These are phyloP conservation scores for Lepilemur septentrionalis DNA, from an alignment of 2,797 vertebrate genomes.

Conservation along the genomic window DNA sequence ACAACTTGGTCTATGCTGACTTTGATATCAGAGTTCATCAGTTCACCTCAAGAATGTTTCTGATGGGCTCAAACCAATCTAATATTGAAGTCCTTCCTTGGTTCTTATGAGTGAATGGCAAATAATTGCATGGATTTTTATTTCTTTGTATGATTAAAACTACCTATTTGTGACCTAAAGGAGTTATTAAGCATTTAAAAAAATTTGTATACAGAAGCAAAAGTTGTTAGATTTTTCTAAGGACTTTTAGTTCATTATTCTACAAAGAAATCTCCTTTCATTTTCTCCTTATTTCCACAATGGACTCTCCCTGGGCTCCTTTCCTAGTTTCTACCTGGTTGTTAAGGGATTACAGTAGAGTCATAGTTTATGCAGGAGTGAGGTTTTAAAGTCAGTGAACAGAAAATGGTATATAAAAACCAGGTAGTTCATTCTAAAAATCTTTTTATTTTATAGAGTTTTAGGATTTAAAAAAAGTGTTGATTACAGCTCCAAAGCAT, in stretches of 20 bases:
- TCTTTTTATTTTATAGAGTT: not conserved
- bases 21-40: not conserved
- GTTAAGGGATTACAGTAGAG: not conserved
- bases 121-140: not conserved
- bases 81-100: not conserved
- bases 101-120: not conserved
- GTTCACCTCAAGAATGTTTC: not conserved
- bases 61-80: not conserved
- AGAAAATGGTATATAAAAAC: not conserved
- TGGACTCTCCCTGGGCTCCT: not conserved
- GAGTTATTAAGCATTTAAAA: not conserved
- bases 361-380: not conserved
- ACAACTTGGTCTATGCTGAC: not conserved
- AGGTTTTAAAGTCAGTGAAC: not conserved
- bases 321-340: not conserved
- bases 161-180: not conserved
- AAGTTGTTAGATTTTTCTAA: not conserved
- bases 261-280: not conserved
- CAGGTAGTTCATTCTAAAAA: not conserved
- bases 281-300: not conserved
- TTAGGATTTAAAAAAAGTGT: not conserved
- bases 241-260: not conserved
- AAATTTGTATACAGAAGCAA: not conserved
- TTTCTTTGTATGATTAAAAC: not conserved
- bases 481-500: not conserved